Percentiles rank a stretch among this genome's conserved stretches.
Evolutionary conservation across 2,888 invertebrate species (phyloP).

Genomic region (Ophraella communa): DNA sequence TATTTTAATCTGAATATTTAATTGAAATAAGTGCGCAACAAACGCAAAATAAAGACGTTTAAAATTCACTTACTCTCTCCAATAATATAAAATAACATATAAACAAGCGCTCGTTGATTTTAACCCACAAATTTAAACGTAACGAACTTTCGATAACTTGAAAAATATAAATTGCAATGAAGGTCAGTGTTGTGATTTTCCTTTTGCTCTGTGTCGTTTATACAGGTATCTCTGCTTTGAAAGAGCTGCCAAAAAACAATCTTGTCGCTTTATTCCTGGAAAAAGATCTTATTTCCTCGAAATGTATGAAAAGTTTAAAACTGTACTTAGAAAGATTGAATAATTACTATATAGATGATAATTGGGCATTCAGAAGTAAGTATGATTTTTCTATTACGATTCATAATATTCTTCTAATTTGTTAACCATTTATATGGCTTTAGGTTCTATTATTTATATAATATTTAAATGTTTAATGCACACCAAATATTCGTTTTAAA

Average conservation of each 20-base stretch:
- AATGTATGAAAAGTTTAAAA: neutral
- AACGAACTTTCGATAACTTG: neutral
- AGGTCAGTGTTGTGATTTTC: neutral
- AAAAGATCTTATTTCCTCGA: neutral
- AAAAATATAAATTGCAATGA: neutral
- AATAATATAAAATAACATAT: neutral
- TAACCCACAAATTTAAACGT: neutral
- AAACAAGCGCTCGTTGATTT: neutral
- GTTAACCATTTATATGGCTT: neutral
- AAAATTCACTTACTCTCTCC: neutral
- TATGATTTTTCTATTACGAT: too few species aligned
- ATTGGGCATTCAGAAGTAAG: slow-evolving; percentile 16
- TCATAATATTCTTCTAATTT: neutral
- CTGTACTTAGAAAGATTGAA: neutral
- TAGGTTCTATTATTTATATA: too few species aligned
- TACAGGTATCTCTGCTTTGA: neutral
- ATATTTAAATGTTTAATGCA: too few species aligned
- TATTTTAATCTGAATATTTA: too few species aligned
- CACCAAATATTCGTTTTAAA: too few species aligned
- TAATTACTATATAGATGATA: neutral
- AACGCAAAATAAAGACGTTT: too few species aligned
- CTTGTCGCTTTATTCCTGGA: neutral
- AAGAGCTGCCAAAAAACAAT: neutral
- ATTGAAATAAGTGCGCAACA: too few species aligned
- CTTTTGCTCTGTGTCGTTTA: neutral